These are phyloP conservation scores for Oostethus manadensis DNA, from an alignment of 2,113 vertebrate species.

Conservation along the genomic window DNA sequence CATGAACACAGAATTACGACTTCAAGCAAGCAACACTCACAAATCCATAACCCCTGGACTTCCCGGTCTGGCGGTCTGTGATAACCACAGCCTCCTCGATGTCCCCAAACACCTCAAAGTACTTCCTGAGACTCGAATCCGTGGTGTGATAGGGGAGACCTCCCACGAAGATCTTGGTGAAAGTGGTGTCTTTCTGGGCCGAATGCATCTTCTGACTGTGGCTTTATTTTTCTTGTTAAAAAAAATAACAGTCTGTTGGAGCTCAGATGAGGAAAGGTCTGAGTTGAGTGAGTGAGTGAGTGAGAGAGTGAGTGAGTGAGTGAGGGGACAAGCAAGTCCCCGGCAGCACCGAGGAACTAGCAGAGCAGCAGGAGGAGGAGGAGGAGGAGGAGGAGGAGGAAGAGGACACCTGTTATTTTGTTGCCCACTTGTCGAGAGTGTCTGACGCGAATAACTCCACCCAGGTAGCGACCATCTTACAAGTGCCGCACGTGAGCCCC, in stretches of 20 bases:
- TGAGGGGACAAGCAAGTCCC: conserved; percentile 12
- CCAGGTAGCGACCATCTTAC: conserved; percentile 37
- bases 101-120: conserved; percentile 96
- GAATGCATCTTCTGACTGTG: conserved; percentile 80
- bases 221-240: background rate
- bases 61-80: conserved; percentile 94
- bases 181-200: conserved; percentile 97
- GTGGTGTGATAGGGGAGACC: conserved; percentile 96
- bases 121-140: conserved; percentile 94
- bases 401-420: conserved; percentile 64
- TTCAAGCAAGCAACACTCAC: conserved; percentile 73
- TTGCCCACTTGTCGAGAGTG: conserved; percentile 51
- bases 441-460: conserved; percentile 57
- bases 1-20: background rate
- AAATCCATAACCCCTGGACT: conserved; percentile 96
- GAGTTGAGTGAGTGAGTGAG: conserved; percentile 12
- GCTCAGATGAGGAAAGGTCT: conserved; percentile 9
- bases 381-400: conserved; percentile 30
- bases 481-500: conserved; percentile 32
- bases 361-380: conserved; percentile 4
- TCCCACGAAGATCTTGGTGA: conserved; percentile 97
- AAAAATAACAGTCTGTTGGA: background rate
- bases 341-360: conserved; percentile 19
- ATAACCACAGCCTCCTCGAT: conserved; percentile 97
- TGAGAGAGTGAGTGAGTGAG: conserved; percentile 2